These are phyloP conservation scores for Vidua macroura DNA, from an alignment of 2,113 vertebrate species.

Conservation along the genomic window DNA sequence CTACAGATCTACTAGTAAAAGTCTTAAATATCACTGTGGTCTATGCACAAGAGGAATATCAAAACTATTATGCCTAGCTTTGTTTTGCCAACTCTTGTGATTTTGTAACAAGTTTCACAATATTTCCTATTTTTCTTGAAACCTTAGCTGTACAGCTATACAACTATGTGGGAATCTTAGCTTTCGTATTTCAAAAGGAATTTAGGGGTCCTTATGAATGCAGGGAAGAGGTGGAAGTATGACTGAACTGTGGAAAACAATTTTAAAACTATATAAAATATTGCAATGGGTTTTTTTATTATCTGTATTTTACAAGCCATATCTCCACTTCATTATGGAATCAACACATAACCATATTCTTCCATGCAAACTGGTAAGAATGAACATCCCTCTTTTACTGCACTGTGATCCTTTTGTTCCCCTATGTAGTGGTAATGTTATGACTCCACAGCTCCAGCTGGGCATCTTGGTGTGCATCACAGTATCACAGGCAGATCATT, in stretches of 20 bases:
- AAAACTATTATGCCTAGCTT: not conserved
- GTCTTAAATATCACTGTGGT: not conserved
- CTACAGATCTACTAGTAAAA: not conserved
- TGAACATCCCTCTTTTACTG: not conserved
- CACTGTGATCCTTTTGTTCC: not conserved
- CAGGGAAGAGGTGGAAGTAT: not conserved
- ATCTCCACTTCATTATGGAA: not conserved
- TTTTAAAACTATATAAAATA: not conserved
- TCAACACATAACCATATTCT: not conserved
- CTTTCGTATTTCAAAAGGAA: not conserved
- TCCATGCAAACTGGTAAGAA: fast-evolving
- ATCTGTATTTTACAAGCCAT: not conserved
- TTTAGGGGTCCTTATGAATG: not conserved
- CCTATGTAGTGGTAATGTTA: not conserved
- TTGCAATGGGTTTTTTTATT: not conserved
- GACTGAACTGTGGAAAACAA: not conserved
- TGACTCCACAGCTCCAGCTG: not conserved
- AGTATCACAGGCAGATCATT: not conserved
- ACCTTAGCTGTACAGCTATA: not conserved
- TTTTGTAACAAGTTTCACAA: not conserved
- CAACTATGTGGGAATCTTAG: not conserved
- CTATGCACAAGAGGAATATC: not conserved
- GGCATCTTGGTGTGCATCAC: not conserved
- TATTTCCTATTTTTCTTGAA: not conserved
- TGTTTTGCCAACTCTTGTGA: not conserved